These are phyloP conservation scores for Drosophila bocki DNA, from an alignment of 1,140 invertebrate genomes.

Conservation along the genomic window DNA sequence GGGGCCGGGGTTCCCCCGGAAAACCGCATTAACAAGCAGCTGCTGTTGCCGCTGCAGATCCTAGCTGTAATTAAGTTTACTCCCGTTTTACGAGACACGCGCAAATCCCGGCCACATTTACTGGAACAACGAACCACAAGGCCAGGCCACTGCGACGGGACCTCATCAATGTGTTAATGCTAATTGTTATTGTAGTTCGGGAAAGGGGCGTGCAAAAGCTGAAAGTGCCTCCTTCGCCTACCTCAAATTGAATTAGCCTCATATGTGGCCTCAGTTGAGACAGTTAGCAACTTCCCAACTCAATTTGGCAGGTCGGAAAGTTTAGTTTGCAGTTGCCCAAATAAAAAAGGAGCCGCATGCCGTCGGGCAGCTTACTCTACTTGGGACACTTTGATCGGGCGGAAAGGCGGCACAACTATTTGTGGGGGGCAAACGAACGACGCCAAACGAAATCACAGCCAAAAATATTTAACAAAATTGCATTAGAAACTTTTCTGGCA, in stretches of 20 bases:
- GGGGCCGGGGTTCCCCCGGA: constrained; percentile 12
- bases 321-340: constrained; percentile 47
- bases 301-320: constrained; percentile 70
- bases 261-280: constrained; percentile 60
- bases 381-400: constrained; percentile 20
- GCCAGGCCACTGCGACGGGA: constrained; percentile 10
- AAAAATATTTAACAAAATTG: constrained; percentile 75
- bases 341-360: constrained; percentile 16
- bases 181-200: constrained; percentile 76
- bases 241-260: constrained; percentile 69
- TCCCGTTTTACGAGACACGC: constrained; percentile 57
- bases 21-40: constrained; percentile 64
- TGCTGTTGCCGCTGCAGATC: constrained; percentile 45
- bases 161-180: constrained; percentile 65
- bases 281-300: constrained; percentile 71
- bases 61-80: constrained; percentile 68
- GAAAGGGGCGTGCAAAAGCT: constrained; percentile 9
- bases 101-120: constrained; percentile 52
- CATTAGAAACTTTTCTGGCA: constrained; percentile 72
- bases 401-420: constrained; percentile 50
- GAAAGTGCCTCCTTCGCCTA: constrained; percentile 62
- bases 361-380: constrained; percentile 11
- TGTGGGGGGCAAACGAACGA: constrained; percentile 11
- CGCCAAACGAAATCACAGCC: constrained; percentile 60
- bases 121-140: constrained; percentile 47